Percentiles rank a stretch among this genome's conserved stretches.
Evolutionary conservation across 2,113 vertebrate genomes (phyloP).

Genomic region (Cephalopholis sonnerati): DNA sequence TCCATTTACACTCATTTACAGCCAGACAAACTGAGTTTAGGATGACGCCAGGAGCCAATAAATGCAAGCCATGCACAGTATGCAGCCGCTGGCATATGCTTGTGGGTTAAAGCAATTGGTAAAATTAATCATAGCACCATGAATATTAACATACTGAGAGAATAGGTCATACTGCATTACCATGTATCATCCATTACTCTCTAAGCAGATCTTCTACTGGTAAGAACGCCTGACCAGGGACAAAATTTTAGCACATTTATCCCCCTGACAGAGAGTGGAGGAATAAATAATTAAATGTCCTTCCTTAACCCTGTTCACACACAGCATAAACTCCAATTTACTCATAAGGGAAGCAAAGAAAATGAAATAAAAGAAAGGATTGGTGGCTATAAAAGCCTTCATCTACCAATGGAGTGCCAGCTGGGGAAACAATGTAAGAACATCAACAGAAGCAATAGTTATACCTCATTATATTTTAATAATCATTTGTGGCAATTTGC

Average conservation of each 20-base stretch:
- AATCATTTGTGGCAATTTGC: background rate
- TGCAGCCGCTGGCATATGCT: slow-evolving; percentile 67
- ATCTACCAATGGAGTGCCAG: background rate
- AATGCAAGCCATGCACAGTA: slow-evolving; percentile 62
- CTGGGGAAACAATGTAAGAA: background rate
- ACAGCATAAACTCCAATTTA: slow-evolving; percentile 20
- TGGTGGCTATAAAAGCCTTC: background rate
- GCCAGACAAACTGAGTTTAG: slow-evolving; percentile 69
- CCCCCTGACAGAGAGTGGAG: slow-evolving; percentile 56
- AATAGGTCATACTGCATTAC: slow-evolving; percentile 73
- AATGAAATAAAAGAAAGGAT: background rate
- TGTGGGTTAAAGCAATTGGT: slow-evolving; percentile 67
- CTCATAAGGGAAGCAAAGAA: slow-evolving; percentile 1
- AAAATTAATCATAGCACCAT: slow-evolving; percentile 83
- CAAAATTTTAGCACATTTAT: slow-evolving; percentile 80
- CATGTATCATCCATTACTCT: slow-evolving; percentile 80
- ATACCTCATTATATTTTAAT: background rate
- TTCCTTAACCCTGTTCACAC: slow-evolving; percentile 54
- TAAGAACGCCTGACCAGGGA: slow-evolving; percentile 70
- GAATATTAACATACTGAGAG: slow-evolving; percentile 81
- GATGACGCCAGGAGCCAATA: slow-evolving; percentile 64
- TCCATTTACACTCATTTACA: slow-evolving; percentile 76
- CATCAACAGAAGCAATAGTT: background rate
- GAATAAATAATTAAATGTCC: slow-evolving; percentile 71
- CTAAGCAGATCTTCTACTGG: slow-evolving; percentile 71